Conservation (phyloP, 2,797 vertebrate genomes). For the Loriculus beryllinus region DNA sequence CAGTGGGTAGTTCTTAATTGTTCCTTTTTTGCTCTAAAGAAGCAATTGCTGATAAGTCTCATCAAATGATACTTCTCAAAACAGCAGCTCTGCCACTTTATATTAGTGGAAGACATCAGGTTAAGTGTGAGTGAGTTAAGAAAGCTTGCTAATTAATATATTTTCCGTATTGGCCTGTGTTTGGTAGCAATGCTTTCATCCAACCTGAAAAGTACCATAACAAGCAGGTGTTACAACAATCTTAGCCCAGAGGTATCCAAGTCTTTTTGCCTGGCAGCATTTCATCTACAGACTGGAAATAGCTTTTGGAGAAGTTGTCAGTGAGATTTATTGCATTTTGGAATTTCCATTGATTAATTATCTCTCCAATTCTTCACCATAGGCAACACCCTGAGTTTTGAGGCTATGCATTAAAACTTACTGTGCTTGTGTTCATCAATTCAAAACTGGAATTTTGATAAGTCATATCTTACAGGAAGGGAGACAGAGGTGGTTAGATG, state of each 20-base stretch:
- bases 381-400: slow-evolving; percentile 32
- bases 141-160: slow-evolving; percentile 44
- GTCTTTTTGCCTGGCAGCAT: slow-evolving; percentile 43
- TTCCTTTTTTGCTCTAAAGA: background rate
- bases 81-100: background rate
- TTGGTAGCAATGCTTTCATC: slow-evolving; percentile 35
- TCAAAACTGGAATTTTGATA: background rate
- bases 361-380: slow-evolving; percentile 46
- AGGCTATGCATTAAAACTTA: background rate
- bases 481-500: background rate
- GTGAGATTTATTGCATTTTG: slow-evolving; percentile 69
- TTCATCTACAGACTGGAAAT: slow-evolving; percentile 60
- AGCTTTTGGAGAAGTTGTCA: slow-evolving; percentile 65
- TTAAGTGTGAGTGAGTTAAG: slow-evolving; percentile 8
- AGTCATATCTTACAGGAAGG: background rate
- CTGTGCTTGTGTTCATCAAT: background rate
- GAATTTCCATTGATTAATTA: slow-evolving; percentile 72
- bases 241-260: slow-evolving; percentile 48
- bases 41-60: background rate
- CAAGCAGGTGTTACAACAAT: slow-evolving; percentile 54
- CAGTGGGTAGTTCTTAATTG: background rate
- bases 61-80: background rate
- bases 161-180: slow-evolving; percentile 20
- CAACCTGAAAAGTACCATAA: slow-evolving; percentile 37
- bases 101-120: background rate